Percentiles rank a stretch among this genome's conserved stretches.
These are phyloP conservation scores for Pagetopsis macropterus DNA, from an alignment of 2,797 vertebrate species.

Conservation along the genomic window DNA sequence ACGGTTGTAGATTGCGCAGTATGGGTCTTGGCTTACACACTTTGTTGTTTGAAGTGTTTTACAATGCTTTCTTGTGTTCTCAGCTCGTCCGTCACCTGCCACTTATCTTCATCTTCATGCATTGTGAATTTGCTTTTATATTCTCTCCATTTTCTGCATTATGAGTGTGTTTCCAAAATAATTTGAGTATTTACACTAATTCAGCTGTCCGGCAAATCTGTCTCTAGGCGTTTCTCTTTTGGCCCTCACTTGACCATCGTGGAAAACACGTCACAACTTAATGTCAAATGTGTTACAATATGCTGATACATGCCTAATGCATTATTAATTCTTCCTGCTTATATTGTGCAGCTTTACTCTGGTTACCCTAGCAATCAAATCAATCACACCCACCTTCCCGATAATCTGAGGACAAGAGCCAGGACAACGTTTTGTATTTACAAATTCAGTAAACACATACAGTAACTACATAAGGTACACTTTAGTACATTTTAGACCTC, in stretches of 20 bases:
- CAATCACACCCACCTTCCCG: constrained; percentile 11
- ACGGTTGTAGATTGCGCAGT: constrained; percentile 36
- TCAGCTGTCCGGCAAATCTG: constrained; percentile 37
- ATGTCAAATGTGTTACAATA: constrained; percentile 24
- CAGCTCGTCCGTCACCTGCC: constrained; percentile 19
- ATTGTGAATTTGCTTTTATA: background rate
- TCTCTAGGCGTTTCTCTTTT: constrained; percentile 57
- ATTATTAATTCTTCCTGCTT: constrained; percentile 38
- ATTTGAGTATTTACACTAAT: constrained; percentile 38
- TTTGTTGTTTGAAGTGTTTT: constrained; percentile 29
- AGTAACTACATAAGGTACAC: constrained; percentile 1
- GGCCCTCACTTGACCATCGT: constrained; percentile 18
- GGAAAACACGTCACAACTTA: constrained; percentile 46
- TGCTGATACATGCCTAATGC: constrained; percentile 39
- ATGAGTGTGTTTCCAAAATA: constrained; percentile 27
- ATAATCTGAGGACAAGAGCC: background rate
- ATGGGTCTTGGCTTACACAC: constrained; percentile 40
- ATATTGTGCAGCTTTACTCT: constrained; percentile 17
- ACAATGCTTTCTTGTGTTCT: constrained; percentile 54
- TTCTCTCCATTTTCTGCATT: constrained; percentile 9
- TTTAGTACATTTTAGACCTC: constrained; percentile 5
- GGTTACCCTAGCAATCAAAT: constrained; percentile 22
- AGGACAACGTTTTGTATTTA: constrained; percentile 3
- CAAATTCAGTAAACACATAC: constrained; percentile 6
- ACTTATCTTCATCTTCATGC: background rate